Conservation (phyloP, 2,113 vertebrate species). For the Raja brachyura region DNA sequence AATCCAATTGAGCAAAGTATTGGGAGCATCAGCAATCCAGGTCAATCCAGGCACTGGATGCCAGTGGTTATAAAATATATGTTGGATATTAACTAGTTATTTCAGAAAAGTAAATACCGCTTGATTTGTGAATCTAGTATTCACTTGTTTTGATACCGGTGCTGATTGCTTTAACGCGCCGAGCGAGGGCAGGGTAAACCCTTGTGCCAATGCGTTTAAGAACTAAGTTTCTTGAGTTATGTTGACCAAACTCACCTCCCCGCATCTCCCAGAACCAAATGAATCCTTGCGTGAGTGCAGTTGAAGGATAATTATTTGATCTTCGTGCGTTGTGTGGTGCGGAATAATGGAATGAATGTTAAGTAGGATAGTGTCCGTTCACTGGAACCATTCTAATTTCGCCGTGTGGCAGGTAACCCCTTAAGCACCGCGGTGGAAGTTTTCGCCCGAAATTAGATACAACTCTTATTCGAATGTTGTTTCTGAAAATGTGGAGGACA, state of each 20-base stretch:
- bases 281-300: not conserved
- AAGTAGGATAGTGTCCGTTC: not conserved
- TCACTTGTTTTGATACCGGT: not conserved
- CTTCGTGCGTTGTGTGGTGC: not conserved
- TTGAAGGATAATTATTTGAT: not conserved
- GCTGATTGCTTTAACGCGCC: not conserved
- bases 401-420: not conserved
- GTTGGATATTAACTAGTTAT: not conserved
- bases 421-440: not conserved
- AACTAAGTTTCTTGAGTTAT: not conserved
- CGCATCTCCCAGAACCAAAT: not conserved
- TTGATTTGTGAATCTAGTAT: not conserved
- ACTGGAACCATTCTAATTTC: slow-evolving; percentile 13
- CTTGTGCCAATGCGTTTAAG: no score
- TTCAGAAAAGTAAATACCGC: not conserved
- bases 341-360: slow-evolving; percentile 4
- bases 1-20: not conserved
- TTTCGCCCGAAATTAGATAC: not conserved
- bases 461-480: not conserved
- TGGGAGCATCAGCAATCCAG: not conserved
- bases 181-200: not conserved
- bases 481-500: not conserved
- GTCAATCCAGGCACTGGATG: no score
- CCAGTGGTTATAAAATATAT: not conserved
- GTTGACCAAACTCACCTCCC: not conserved